Conservation (phyloP, 2,888 invertebrate genomes). For the Lissonota sp. region DNA sequence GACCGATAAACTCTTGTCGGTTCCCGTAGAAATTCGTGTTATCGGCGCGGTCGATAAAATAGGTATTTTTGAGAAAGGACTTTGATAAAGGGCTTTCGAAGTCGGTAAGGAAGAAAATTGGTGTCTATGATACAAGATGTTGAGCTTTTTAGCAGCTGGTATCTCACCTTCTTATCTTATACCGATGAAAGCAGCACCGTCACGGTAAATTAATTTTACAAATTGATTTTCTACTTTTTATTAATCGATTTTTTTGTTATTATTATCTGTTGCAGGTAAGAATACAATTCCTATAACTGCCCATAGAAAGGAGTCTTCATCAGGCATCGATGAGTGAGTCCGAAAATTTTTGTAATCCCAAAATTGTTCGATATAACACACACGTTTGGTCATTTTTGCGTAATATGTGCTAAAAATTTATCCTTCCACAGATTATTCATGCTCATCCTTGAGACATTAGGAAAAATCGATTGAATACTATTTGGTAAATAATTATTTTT, state of each 20-base stretch:
- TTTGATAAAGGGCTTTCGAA: background rate
- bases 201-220: background rate
- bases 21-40: background rate
- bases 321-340: conserved; percentile 51
- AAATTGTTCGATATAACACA: conserved; percentile 11
- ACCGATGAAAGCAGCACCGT: background rate
- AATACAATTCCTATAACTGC: background rate
- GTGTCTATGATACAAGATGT: background rate
- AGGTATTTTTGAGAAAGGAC: background rate
- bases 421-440: too few species aligned
- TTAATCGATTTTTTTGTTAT: background rate
- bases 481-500: too few species aligned
- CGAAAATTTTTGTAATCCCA: background rate
- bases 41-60: conserved; percentile 37
- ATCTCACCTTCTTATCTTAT: background rate
- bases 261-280: conserved; percentile 57
- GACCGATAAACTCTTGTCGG: too few species aligned
- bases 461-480: too few species aligned
- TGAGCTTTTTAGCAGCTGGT: conserved; percentile 26
- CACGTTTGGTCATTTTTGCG: conserved; percentile 57
- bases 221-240: background rate
- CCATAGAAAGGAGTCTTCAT: background rate
- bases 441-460: too few species aligned
- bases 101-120: conserved; percentile 23
- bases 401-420: background rate